Evolutionary conservation across 2,888 invertebrate genomes (phyloP).

Genomic region (Axea sp.): DNA sequence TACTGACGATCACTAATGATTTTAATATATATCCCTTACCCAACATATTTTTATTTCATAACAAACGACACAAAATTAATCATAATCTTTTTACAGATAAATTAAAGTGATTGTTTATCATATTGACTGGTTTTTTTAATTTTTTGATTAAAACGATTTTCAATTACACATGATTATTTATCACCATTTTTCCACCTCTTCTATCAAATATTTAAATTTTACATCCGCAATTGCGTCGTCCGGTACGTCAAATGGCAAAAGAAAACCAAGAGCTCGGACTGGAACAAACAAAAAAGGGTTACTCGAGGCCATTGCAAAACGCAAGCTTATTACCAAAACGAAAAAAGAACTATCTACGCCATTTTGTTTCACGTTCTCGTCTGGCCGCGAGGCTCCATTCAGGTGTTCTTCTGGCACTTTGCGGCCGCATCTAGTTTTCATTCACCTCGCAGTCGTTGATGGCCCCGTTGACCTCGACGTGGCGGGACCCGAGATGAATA

Average conservation of each 20-base stretch:
- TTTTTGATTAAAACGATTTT: too few species aligned
- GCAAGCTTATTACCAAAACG: constrained; percentile 46
- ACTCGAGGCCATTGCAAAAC: constrained; percentile 56
- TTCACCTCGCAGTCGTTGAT: constrained; percentile 74
- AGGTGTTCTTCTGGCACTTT: constrained; percentile 68
- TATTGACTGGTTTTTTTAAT: too few species aligned
- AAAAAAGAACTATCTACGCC: constrained; percentile 36
- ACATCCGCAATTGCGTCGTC: constrained; percentile 30
- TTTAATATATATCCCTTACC: too few species aligned
- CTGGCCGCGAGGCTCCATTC: constrained; percentile 69
- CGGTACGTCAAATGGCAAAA: constrained; percentile 30
- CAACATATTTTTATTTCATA: too few species aligned
- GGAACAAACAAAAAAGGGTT: constrained; percentile 49
- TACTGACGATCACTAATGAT: too few species aligned
- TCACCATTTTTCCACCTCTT: too few species aligned
- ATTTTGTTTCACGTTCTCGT: constrained; percentile 48
- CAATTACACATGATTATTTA: too few species aligned
- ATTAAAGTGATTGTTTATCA: too few species aligned
- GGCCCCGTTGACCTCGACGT: constrained; percentile 73
- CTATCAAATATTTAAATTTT: constrained; percentile 38
- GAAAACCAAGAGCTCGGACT: constrained; percentile 33
- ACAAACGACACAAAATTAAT: too few species aligned
- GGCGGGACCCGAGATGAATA: constrained; percentile 73
- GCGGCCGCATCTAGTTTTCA: constrained; percentile 73
- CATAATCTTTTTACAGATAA: too few species aligned